Conservation (phyloP, 37 sponge, comb jelly and placozoan genomes). For the Chondrilla cf. caribensis region DNA sequence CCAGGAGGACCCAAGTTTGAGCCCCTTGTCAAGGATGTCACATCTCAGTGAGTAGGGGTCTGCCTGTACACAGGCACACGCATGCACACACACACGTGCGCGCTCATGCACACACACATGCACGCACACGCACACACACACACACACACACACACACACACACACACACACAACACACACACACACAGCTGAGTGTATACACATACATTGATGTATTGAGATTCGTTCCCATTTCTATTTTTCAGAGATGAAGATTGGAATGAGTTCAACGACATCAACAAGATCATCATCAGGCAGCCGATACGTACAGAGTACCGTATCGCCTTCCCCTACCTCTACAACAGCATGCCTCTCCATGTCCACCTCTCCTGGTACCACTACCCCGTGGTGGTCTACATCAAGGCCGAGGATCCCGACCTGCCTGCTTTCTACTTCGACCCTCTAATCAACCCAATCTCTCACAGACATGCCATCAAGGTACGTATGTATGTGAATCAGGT, state of each 20-base stretch:
- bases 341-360: constrained; percentile 94
- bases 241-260: constrained; percentile 99
- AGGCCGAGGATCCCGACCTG: constrained; percentile 99
- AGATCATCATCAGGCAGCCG: constrained; percentile 98
- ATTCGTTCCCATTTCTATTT: background rate
- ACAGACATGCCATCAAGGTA: constrained; percentile 78
- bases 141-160: too few relatives aligned
- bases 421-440: constrained; percentile 99
- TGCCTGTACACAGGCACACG: background rate
- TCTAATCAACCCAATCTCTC: constrained; percentile 95
- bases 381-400: constrained; percentile 96
- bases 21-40: constrained; percentile 87
- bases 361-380: constrained; percentile 99
- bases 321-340: constrained; percentile 98
- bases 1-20: constrained; percentile 99
- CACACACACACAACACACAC: too few relatives aligned
- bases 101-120: too few relatives aligned
- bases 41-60: background rate
- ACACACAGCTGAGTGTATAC: background rate
- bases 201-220: background rate
- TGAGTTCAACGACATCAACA: constrained; percentile 99
- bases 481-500: background rate
- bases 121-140: background rate
- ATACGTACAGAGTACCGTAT: constrained; percentile 98
- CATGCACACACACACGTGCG: background rate